phyloP scores from a whole-genome alignment of 1,140 invertebrate genomes.

The Bombus soroeensis region DNA sequence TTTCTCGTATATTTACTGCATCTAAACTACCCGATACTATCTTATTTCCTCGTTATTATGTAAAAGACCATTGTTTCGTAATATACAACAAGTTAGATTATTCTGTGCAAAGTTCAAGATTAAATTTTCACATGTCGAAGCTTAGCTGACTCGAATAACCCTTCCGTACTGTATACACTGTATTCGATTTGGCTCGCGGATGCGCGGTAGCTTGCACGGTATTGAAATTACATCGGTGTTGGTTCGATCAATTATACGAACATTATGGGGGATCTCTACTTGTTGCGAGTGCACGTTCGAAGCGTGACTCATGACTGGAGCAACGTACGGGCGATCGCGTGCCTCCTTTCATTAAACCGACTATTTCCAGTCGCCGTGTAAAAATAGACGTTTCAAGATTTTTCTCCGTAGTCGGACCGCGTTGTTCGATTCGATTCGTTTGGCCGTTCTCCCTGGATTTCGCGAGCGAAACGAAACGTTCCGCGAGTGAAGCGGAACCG shows the following conservation, averaged over 20 bases:
- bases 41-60: too few relatives aligned
- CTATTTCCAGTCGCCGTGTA: constrained; percentile 49
- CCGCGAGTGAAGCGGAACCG: neutral
- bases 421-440: neutral
- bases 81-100: neutral
- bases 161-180: neutral
- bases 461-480: neutral
- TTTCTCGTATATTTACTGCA: too few relatives aligned
- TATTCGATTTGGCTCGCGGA: neutral
- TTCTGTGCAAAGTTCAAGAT: neutral
- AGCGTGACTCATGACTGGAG: constrained; percentile 50
- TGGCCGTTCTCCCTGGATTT: neutral
- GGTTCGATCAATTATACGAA: constrained; percentile 36
- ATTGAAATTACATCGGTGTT: constrained; percentile 29
- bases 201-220: constrained; percentile 2
- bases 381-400: constrained; percentile 51
- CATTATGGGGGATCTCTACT: constrained; percentile 45
- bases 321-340: constrained; percentile 53
- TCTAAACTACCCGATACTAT: too few relatives aligned
- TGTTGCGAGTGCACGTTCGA: constrained; percentile 48
- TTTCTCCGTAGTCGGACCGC: constrained; percentile 23
- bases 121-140: neutral
- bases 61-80: neutral
- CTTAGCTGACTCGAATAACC: neutral
- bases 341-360: constrained; percentile 54